Evolutionary conservation across 2,888 invertebrate species (phyloP).

Genomic region (Apoderus coryli): DNA sequence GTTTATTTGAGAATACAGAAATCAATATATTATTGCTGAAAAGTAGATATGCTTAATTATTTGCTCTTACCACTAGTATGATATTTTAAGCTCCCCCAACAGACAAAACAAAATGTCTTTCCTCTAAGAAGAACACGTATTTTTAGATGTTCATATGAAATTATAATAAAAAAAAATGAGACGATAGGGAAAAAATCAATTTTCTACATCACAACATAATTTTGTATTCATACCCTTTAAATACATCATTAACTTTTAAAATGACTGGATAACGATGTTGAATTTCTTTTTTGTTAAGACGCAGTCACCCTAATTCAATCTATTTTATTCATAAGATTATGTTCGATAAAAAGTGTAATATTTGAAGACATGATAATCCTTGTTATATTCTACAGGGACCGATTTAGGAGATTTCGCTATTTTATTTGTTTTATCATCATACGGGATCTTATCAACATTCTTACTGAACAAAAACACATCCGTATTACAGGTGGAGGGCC

Average conservation of each 20-base stretch:
- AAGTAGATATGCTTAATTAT: no score
- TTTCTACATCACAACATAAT: neutral
- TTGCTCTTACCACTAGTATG: no score
- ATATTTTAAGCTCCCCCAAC: no score
- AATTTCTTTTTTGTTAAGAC: slow-evolving; percentile 14
- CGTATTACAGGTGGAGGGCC: no score
- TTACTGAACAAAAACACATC: no score
- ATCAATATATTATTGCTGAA: no score
- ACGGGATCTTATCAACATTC: no score
- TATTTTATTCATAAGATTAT: slow-evolving; percentile 21
- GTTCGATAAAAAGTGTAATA: slow-evolving; percentile 12
- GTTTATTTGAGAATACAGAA: no score
- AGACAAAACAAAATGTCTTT: no score
- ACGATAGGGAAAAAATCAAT: neutral
- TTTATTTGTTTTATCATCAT: no score
- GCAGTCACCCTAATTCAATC: slow-evolving; percentile 20
- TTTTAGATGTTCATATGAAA: slow-evolving; percentile 1
- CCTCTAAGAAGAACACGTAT: neutral
- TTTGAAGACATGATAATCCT: slow-evolving; percentile 11
- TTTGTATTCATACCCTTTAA: slow-evolving; percentile 7
- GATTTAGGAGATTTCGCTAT: no score
- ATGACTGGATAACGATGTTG: slow-evolving; percentile 14
- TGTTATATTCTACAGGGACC: no score
- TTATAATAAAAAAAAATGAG: neutral
- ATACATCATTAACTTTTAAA: slow-evolving; percentile 16